phyloP scores from a whole-genome alignment of 2,888 invertebrate genomes.

The Macrosiphum euphorbiae region DNA sequence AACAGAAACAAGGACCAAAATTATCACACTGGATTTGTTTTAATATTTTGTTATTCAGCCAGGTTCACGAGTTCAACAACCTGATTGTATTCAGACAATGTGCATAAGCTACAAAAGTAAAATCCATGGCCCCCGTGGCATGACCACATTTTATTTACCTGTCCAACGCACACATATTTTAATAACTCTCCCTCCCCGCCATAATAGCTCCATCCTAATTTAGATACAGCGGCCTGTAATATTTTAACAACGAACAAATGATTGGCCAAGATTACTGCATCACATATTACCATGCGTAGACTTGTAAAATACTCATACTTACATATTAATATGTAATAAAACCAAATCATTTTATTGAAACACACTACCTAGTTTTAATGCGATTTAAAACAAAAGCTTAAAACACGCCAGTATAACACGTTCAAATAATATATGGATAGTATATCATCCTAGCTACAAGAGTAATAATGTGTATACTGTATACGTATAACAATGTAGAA shows the following conservation, averaged over 20 bases:
- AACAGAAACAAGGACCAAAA: slow-evolving; percentile 12
- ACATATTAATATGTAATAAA: not conserved
- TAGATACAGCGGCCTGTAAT: not conserved
- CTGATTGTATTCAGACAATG: slow-evolving; percentile 38
- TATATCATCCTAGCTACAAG: not conserved
- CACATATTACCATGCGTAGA: not conserved
- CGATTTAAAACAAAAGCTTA: not conserved
- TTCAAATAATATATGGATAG: not conserved
- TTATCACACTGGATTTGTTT: slow-evolving; percentile 32
- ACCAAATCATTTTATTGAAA: not conserved
- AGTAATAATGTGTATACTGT: not conserved
- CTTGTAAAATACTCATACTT: not conserved
- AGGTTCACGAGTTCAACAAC: slow-evolving; percentile 56
- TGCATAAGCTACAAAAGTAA: slow-evolving; percentile 39
- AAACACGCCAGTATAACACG: not conserved
- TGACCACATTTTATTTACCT: slow-evolving; percentile 54
- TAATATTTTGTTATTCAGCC: slow-evolving; percentile 7
- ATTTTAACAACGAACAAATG: slow-evolving; percentile 20
- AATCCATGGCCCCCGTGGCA: slow-evolving; percentile 34
- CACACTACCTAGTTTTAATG: not conserved
- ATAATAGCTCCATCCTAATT: not conserved
- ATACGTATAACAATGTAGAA: not conserved
- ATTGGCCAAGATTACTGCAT: not conserved
- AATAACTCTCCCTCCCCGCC: slow-evolving; percentile 8
- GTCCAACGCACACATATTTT: slow-evolving; percentile 50